These are phyloP conservation scores for Orthosia cruda DNA, from an alignment of 2,888 invertebrate species.

Conservation along the genomic window DNA sequence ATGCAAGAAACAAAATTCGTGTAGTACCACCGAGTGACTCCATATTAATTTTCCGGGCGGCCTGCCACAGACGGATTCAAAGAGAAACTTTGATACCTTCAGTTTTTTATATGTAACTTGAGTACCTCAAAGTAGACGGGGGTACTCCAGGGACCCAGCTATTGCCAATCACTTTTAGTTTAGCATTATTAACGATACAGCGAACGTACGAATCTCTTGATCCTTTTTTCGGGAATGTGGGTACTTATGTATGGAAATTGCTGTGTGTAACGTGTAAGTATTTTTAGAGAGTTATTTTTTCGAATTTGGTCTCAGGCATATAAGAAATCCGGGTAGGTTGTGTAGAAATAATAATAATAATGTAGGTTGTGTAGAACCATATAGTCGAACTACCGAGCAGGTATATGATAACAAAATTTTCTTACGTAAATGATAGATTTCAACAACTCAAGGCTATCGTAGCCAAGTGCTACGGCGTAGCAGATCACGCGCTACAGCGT, in stretches of 20 bases:
- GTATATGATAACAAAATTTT: background rate
- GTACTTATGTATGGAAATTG: constrained; percentile 19
- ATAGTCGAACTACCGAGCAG: background rate
- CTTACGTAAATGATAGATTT: background rate
- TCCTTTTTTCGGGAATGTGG: constrained; percentile 31
- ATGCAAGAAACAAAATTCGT: constrained; percentile 44
- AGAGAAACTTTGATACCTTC: constrained; percentile 53
- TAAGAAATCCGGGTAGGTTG: background rate
- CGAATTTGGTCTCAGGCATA: background rate
- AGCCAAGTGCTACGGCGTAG: background rate
- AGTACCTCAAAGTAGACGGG: constrained; percentile 46
- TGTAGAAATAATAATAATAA: background rate
- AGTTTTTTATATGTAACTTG: constrained; percentile 50
- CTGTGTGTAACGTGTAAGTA: background rate
- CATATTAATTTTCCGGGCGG: constrained; percentile 63
- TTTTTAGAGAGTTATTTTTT: constrained; percentile 4
- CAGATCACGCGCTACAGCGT: constrained; percentile 3
- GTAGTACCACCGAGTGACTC: constrained; percentile 41
- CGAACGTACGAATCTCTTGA: constrained; percentile 44
- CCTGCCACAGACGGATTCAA: constrained; percentile 52
- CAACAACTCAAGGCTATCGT: background rate
- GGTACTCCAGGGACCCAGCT: constrained; percentile 51
- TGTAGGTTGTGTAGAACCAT: background rate
- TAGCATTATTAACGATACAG: constrained; percentile 64
- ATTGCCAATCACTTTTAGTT: constrained; percentile 67